Evolutionary conservation across 2,113 vertebrate species (phyloP).

Genomic region (Nanger granti): DNA sequence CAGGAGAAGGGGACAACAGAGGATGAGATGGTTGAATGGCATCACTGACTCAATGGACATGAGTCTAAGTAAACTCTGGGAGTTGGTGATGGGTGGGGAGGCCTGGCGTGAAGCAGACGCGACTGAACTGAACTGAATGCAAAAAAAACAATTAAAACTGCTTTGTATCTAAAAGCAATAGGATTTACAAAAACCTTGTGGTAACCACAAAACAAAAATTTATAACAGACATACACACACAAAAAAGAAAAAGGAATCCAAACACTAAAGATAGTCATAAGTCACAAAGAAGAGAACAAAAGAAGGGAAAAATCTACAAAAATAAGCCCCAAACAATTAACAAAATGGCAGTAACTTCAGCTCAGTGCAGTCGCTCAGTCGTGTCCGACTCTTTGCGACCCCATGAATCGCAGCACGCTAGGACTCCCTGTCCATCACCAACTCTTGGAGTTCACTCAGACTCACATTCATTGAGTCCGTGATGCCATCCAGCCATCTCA

Average conservation of each 20-base stretch:
- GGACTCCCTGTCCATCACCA: no score
- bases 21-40: background rate
- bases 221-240: background rate
- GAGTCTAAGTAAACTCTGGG: background rate
- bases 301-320: background rate
- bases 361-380: no score
- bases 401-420: no score
- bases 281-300: background rate
- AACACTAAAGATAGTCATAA: background rate
- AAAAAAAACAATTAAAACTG: background rate
- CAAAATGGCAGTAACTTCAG: background rate
- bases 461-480: no score
- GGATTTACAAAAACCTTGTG: background rate
- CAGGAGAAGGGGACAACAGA: fast-evolving
- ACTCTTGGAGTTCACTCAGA: no score
- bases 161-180: background rate
- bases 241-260: background rate
- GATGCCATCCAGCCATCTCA: no score
- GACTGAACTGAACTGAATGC: background rate
- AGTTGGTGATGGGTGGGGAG: background rate
- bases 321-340: background rate
- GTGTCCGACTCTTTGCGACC: no score
- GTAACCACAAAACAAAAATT: background rate
- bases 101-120: background rate
- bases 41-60: background rate